Base-by-base conservation (phyloP, 2,797 vertebrate genomes). In the Margarornis squamiger region DNA sequence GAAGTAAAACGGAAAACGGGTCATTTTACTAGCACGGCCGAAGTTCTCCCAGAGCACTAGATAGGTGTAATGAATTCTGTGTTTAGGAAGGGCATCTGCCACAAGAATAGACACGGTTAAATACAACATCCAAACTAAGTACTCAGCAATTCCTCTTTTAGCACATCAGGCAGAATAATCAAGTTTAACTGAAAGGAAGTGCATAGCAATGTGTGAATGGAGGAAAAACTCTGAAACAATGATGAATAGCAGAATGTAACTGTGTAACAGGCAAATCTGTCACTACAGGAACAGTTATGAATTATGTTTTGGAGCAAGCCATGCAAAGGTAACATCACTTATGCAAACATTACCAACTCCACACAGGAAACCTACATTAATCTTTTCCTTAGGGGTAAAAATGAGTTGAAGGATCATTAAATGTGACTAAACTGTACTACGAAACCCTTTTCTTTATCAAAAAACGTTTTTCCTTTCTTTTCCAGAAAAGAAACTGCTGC, bases 81-180 rank as follows among this genome's bases (percentile, higher is more conserved):
- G 38, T 67, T 95, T 70, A 32, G 14, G 51, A 82, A 67, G 36
- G 62, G 5, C 90, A 90, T 81, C 65, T 81, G 72, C 67, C 61
- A 86, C 83, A 63, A 38, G 92, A 92, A 90, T 7, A 86, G 86
- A 71, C 38, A 67, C 9, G n/a, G 85, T 75, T 82, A 96, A 94
- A 82, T 9, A 66, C 79, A 79, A n/a, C 79, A 41, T 14, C 52
- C 83, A 90, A 96, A 95, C 74, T 38, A 83, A 96, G 77, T 9
- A 59, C 81, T 97, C 94, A 94, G 87, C 90, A 96, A 79, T 95
- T 95, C 79, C 46, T 90, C 95, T 95, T 81, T 80, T 41, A 92
- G 94, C 92, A 93, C 36, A 90, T 91, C 86, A 95, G 84, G 84
- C 93, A 94, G 86, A 95, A 86, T 94, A 96, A 97, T 95, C 90